Evolutionary conservation across 2,888 invertebrate species (phyloP), one percentile per base, ranked within the genome.

Genomic region (Acrocyrtus sp.): DNA sequence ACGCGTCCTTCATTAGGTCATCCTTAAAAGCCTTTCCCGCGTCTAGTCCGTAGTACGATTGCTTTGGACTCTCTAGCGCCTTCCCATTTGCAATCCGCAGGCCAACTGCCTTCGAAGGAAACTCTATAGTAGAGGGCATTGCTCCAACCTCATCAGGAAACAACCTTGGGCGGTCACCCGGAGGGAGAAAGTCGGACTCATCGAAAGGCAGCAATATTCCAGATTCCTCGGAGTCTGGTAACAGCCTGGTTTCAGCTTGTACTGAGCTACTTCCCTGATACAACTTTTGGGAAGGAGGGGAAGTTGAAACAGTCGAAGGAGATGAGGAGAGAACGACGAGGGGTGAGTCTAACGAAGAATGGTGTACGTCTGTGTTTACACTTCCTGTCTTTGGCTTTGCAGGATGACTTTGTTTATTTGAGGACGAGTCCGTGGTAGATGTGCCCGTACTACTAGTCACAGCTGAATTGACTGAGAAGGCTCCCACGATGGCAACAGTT

Each of bases 401-500:
- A 27, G 54, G 15, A 39, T 34, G 29, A 43, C n/a, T 67, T 41
- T 68, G 2, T 3, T 43, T 48, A 2, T 56, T 15, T 22, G 6
- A 34, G 0, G n/a, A 22, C 12, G 24, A 17, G 10, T 50, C 12
- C 2, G 41, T 27, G 22, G 39, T 24, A 1, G 51, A 26, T 43
- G 45, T 43, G 29, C 29, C 15, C 43, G 56, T 29, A 29, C n/a
- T n/a, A n/a, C n/a, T n/a, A n/a, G n/a, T n/a, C n/a, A n/a, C n/a
- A n/a, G 62, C 70, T 10, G 34, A 39, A 69, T 69, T 53, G 29
- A 70, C 45, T 41, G 63, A 50, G 58, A 41, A 26, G 56, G 67
- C 53, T 70, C 72, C 72, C 61, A 76, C 56, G 61, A 79, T 72
- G 27, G 73, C 47, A 69, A 79, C 78, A 76, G 79, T 79, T 78